Base-by-base conservation (phyloP, 2,113 vertebrate species). In the Ictidomys tridecemlineatus region DNA sequence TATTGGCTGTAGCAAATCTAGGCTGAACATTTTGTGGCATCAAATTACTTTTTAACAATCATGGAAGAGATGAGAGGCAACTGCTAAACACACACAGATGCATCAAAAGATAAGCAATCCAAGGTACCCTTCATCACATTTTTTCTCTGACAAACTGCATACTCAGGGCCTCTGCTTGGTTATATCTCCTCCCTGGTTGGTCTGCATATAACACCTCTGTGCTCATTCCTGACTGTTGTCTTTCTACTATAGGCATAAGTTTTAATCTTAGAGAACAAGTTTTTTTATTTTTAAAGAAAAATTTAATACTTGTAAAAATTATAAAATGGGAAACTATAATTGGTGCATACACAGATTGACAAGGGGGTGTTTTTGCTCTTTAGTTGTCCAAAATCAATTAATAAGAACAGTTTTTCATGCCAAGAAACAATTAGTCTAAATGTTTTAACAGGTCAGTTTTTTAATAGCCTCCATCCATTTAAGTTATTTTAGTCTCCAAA, bases 391-490 rank as follows among this genome's bases (percentile, higher is more conserved):
- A 88, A n/a, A 73, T 85, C 56, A 90, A 37, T 16, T 42, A 61
- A 77, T 26, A 70, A 74, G 5, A 92, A 39, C 3, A 58, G 53
- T 86, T 91, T 53, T 83, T 96, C 2, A 26, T 73, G 63, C 6
- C n/a, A 94, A 89, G 51, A 58, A 69, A 51, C 73, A 85, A 85
- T 73, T 88, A 73, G 79, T 45, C 80, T 79, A 53, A 42, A 34
- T 89, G 32, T 65, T 83, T 91, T 86, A 90, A 30, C 9, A 73
- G 39, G 82, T 85, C 53, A 91, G 11, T 30, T 89, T 93, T 85
- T 89, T n/a, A 89, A 16, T 93, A 91, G 45, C 32, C n/a, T 91
- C 24, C 2, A 34, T 48, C 39, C 45, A 82, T 92, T 94, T 73
- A 77, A 74, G 45, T 89, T 73, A 78, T 89, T 94, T 90, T 76